Evolutionary conservation across 2,888 invertebrate genomes (phyloP), one percentile per base, ranked within the genome.

Genomic region (Agrilus cyanescens): DNA sequence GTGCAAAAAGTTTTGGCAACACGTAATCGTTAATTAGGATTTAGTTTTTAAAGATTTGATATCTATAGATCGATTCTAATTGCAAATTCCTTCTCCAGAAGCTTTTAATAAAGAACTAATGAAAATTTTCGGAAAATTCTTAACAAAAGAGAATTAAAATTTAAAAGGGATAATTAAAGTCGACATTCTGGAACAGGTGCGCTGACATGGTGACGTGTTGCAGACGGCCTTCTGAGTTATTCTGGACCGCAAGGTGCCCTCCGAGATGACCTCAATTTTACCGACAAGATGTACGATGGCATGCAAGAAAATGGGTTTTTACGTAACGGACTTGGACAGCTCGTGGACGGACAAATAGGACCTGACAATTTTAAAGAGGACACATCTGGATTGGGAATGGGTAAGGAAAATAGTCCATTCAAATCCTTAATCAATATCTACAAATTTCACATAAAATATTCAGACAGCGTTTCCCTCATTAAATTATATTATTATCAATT

Each of bases 221-320:
- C 74, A 86, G 87, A 84, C 64, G 84, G 85, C 46, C 72, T 88
- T 48, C 67, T 85, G 54, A 80, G 83, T 50, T 90, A 90, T 67
- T 76, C 80, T 53, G 80, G 84, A 72, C 82, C 84, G 20, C 81
- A 82, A 65, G 84, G 85, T 55, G 72, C 77, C 39, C 73, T 75
- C 47, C 76, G 81, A 58, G 74, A 82, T 41, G 85, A 84, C 59
- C 72, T 86, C 55, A 84, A 85, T 65, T 72, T 87, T 42, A 76
- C 79, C 45, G 88, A 89, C 69, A 74, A 76, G 52, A 83, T 79
- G 16, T 88, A 86, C 68, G 88, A 89, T 63, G 85, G 85, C 35
- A 66, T 69, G 44, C 77, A 78, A 54, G 76, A 78, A 57, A 70
- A 68, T 45, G 76, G 75, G 53, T 71, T 73, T 50, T 73, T 79